These are phyloP conservation scores for Polymixis flavicincta DNA, from an alignment of 2,888 invertebrate genomes.

Conservation along the genomic window DNA sequence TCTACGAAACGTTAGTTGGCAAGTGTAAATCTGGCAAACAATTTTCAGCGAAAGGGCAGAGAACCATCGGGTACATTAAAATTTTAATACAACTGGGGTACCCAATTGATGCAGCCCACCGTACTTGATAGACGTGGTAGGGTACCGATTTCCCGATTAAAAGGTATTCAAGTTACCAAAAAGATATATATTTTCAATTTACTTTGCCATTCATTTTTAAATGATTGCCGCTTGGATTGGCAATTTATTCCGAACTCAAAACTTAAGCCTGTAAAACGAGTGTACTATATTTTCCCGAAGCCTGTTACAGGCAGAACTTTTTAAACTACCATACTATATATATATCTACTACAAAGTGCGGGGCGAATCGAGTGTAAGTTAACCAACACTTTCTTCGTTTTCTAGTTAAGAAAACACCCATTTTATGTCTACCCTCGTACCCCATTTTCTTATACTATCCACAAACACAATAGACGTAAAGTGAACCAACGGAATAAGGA, in stretches of 20 bases:
- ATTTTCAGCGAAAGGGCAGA: no score
- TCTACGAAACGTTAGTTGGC: no score
- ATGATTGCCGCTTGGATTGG: not conserved
- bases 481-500: constrained; percentile 44
- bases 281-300: not conserved
- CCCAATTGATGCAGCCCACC: no score
- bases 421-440: constrained; percentile 53
- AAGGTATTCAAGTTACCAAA: not conserved
- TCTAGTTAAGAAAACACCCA: constrained; percentile 54
- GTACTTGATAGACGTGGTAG: not conserved
- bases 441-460: constrained; percentile 52
- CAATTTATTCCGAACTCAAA: constrained; percentile 3
- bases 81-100: no score
- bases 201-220: constrained; percentile 1
- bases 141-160: not conserved
- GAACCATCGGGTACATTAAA: no score
- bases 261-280: not conserved
- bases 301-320: constrained; percentile 19
- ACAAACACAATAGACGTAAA: constrained; percentile 53
- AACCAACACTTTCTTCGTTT: constrained; percentile 50
- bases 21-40: no score
- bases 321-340: constrained; percentile 21
- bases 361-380: constrained; percentile 42
- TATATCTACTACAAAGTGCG: constrained; percentile 23
- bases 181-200: not conserved